Base-by-base conservation (phyloP, 2,888 invertebrate genomes). In the Lampropteryx suffumata region DNA sequence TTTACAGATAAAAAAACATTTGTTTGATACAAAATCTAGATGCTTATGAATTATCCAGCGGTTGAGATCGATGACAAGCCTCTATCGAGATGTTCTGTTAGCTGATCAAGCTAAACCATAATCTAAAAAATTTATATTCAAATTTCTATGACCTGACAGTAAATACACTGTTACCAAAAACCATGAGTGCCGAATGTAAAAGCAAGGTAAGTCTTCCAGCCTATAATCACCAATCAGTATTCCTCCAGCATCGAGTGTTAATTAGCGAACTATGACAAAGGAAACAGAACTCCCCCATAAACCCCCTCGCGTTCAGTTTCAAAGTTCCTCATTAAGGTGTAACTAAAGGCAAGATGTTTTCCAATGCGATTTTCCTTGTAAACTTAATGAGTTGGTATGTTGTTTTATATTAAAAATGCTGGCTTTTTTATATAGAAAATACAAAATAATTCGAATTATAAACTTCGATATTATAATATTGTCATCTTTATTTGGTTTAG, bases 251-350 rank as follows among this genome's bases (percentile, higher is more conserved):
- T 49, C 36, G 47, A 42, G 33, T 62, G 65, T 75, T 82, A 82
- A 84, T 84, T 83, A 80, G 73, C 65, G 60, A 75, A 72, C 70
- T 72, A 69, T 72, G 76, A 79, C 82, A 83, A 82, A 81, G 79
- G 74, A 69, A 79, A 75, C 64, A 68, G 53, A 64, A 67, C 61
- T 17, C 30, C 35, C 47, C 47, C 62, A 57, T 57, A 65, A 65
- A 64, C 71, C 68, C 67, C 61, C 61, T 37, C 41, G 43, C 34
- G 39, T 68, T 57, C 57, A 64, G 67, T 71, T 74, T 67, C 69
- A 73, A 71, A 73, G 74, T 72, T 69, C 65, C 75, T 82, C 80
- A 79, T 84, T 84, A 82, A 77, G 76, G 72, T 60, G 65, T 60
- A 67, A 70, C 66, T 70, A 69, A 72, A 64, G 68, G 66, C 59